Evolutionary conservation across 2,113 vertebrate genomes (phyloP).

Genomic region (Ranitomeya variabilis): DNA sequence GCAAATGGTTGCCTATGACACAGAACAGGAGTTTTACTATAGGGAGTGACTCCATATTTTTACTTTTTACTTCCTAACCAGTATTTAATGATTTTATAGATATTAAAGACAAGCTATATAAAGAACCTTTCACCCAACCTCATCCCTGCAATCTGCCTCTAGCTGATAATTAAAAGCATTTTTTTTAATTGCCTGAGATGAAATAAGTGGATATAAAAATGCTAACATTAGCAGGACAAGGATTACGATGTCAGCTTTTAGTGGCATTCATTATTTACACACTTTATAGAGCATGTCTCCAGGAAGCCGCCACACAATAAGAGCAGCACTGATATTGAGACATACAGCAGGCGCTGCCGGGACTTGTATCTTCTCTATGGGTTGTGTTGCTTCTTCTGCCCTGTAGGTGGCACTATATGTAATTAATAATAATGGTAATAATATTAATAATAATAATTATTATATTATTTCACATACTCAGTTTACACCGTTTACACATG

Average conservation of each 20-base stretch:
- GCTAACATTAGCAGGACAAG: neutral
- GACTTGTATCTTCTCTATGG: neutral
- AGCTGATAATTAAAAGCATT: neutral
- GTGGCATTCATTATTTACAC: neutral
- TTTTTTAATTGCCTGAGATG: neutral
- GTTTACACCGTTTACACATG: too few relatives aligned
- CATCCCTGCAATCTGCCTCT: neutral
- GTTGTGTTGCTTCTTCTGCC: neutral
- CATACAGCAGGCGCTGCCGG: neutral
- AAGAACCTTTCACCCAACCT: neutral
- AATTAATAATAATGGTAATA: too few relatives aligned
- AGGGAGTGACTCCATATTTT: neutral
- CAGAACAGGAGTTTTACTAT: neutral
- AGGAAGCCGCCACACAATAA: neutral
- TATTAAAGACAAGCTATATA: neutral
- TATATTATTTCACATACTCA: too few relatives aligned
- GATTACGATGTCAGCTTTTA: neutral
- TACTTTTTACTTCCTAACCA: neutral
- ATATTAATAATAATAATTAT: too few relatives aligned
- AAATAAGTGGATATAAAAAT: neutral
- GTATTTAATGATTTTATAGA: slow-evolving; percentile 11
- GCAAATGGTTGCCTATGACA: neutral
- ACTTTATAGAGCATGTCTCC: neutral
- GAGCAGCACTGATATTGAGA: neutral
- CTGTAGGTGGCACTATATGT: neutral